Base-by-base conservation (phyloP, 2,888 invertebrate species). In the Eugnorisma glareosa region DNA sequence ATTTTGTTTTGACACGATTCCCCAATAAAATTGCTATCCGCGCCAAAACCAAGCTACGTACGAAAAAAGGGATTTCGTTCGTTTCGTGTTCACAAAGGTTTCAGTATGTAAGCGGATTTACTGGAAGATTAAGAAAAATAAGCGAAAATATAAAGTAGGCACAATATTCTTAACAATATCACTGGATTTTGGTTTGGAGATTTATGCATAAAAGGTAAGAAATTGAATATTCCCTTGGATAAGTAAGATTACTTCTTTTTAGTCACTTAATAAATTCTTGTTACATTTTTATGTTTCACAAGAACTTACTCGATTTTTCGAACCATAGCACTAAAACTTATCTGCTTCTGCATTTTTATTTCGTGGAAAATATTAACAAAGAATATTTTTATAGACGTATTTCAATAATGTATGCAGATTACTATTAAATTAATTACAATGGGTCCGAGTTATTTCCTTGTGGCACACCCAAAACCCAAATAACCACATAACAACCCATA, bases 71-170 rank as follows among this genome's bases (percentile, higher is more conserved):
- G 91, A 93, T 93, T 93, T 90, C 83, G 85, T 90, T 90, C 91
- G 89, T 88, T 82, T 91, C 90, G 89, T 90, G 90, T 91, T 92
- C 92, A 91, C 92, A 93, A 92, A 92, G 92, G 89, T 88, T 90
- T 90, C 88, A 88, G 85, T 89, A 86, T 91, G 90, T 93, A 94
- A 94, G 94, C 92, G 89, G 94, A 92, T 93, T 94, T 93, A 79
- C 88, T 75, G 72, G 70, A 83, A 91, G 94, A 94, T 94, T 94
- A 93, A 90, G 90, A 90, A 92, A 91, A 91, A 91, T 90, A 91
- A 88, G 86, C 82, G 88, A 90, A 90, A 89, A 91, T 90, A 90
- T 90, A 90, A 89, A 91, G 89, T 88, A 87, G 79, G 89, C 84
- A 86, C 87, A 86, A 87, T 88, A 90, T 90, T 90, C 84, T 82